Base-by-base conservation (phyloP, 2,113 vertebrate species). In the Triplophysa tibetana region DNA sequence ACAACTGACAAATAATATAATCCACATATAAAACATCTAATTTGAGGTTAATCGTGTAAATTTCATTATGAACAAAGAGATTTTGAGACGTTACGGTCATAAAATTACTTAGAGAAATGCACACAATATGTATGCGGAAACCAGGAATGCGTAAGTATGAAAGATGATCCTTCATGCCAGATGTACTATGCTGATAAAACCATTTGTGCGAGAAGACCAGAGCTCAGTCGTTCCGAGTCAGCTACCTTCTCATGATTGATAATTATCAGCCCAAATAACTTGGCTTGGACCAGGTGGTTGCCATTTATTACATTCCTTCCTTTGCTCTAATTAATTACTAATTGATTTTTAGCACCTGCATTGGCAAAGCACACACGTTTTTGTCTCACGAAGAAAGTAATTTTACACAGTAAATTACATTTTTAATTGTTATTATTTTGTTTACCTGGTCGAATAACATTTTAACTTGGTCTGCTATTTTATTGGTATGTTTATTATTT, bases 341-440 rank as follows among this genome's bases (percentile, higher is more conserved):
- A 93, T 91, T 93, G 89, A 82, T 89, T 85, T n/a, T 91, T 88
- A 91, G 84, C 92, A 92, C 91, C 91, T 91, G 92, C 90, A 84
- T 80, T 24, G 70, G 84, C 68, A 89, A 90, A 92, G 83, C 79
- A 77, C 24, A 79, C 69, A 77, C 77, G 3, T 72, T 12, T 77
- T 83, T 84, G 8, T 29, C 48, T 66, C 45, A 58, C 58, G 13
- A 33, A 70, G 54, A 82, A 29, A 52, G 50, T 66, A 70, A 33
- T 75, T 80, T 84, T 69, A 75, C 67, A 78, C 66, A 67, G 33
- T 12, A 74, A 82, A 45, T 8, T 64, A 74, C 41, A 23, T 38
- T n/a, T 24, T 11, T 75, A 23, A 14, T 45, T 54, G 13, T 33
- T 75, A 29, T 76, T 45, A 14, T 26, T 48, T 8, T 61, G 45